phyloP scores from a whole-genome alignment of 1,140 invertebrate species.

The Drosophila rufa region DNA sequence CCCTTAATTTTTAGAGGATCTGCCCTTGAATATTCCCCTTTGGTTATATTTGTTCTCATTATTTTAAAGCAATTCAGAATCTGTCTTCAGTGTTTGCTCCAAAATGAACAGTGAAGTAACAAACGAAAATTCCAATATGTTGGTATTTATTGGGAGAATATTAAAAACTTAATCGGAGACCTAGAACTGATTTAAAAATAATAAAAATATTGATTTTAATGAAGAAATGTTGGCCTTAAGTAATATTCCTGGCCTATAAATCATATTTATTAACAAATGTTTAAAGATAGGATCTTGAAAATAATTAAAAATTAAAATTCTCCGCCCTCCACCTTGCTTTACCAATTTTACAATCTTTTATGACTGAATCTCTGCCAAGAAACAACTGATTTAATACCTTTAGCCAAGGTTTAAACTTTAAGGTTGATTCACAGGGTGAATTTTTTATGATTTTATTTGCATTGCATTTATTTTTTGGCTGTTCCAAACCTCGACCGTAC shows the following conservation, averaged over 20 bases:
- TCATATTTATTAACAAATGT: too few species aligned
- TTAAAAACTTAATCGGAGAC: too few species aligned
- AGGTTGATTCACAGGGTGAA: constrained; percentile 14
- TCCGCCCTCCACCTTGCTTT: constrained; percentile 1
- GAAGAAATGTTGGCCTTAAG: too few species aligned
- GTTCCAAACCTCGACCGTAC: constrained; percentile 6
- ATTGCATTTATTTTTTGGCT: constrained; percentile 1
- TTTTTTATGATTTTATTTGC: constrained; percentile 11
- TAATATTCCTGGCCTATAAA: too few species aligned
- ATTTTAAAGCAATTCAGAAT: too few species aligned
- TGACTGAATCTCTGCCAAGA: neutral
- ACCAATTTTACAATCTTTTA: constrained; percentile 2
- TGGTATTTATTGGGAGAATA: too few species aligned
- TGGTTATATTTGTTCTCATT: too few species aligned
- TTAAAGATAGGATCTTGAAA: neutral
- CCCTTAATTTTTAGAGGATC: neutral
- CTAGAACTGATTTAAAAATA: too few species aligned
- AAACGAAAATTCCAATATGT: too few species aligned
- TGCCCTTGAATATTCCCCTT: neutral
- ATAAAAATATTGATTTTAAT: neutral
- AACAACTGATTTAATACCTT: constrained; percentile 5
- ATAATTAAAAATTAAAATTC: neutral
- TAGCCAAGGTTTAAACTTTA: constrained; percentile 7
- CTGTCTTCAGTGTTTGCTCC: too few species aligned
- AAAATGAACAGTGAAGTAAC: too few species aligned